phyloP scores from a whole-genome alignment of 2,888 invertebrate species.

The Drosophila tripunctata region DNA sequence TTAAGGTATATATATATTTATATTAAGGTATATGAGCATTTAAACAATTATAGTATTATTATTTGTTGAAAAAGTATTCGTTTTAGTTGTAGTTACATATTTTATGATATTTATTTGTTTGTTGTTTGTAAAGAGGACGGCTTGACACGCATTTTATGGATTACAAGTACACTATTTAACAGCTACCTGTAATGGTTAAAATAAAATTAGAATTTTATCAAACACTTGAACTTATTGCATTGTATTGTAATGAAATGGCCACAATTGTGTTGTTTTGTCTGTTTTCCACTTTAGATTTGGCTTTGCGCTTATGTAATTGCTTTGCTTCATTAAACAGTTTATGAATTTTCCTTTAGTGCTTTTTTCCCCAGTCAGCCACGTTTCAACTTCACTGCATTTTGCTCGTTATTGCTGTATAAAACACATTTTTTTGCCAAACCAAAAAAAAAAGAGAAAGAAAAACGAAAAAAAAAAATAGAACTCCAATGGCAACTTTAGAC shows the following conservation, averaged over 20 bases:
- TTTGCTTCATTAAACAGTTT: conserved; percentile 74
- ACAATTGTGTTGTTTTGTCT: not conserved
- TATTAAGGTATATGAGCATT: conserved; percentile 20
- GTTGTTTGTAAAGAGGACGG: conserved; percentile 76
- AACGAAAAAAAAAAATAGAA: too few relatives aligned
- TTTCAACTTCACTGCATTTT: conserved; percentile 66
- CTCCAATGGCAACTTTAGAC: conserved; percentile 19
- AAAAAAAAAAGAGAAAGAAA: not conserved
- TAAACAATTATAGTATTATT: conserved; percentile 22
- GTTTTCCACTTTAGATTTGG: conserved; percentile 12
- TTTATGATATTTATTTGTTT: conserved; percentile 39
- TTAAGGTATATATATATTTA: conserved; percentile 11
- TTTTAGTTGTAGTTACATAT: conserved; percentile 36
- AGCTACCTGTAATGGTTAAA: conserved; percentile 51
- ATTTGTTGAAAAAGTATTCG: conserved; percentile 42
- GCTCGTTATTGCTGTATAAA: conserved; percentile 51
- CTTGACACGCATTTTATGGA: conserved; percentile 70
- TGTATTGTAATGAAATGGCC: too few relatives aligned
- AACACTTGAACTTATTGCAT: too few relatives aligned
- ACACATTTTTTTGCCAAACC: conserved; percentile 48
- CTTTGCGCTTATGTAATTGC: conserved; percentile 63
- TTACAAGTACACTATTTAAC: conserved; percentile 45
- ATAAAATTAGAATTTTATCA: conserved; percentile 20
- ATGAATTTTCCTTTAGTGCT: conserved; percentile 44
- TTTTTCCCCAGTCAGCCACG: not conserved